phyloP scores from a whole-genome alignment of 2,113 vertebrate genomes.

The Ceyx cyanopectus region DNA sequence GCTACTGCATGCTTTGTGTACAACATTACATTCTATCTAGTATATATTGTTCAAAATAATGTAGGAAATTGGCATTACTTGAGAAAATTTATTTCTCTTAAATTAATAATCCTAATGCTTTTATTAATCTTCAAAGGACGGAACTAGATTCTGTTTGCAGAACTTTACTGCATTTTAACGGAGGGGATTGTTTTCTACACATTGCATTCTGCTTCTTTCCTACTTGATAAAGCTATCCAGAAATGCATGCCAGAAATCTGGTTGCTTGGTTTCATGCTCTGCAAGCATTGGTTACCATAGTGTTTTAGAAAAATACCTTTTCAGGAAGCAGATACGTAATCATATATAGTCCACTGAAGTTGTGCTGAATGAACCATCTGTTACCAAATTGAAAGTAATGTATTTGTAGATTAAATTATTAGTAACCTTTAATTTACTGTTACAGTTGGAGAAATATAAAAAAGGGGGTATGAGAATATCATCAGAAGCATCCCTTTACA shows the following conservation, averaged over 20 bases:
- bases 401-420: background rate
- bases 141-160: background rate
- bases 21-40: background rate
- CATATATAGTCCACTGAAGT: background rate
- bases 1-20: background rate
- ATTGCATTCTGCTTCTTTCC: background rate
- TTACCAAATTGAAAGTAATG: conserved; percentile 3
- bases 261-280: conserved; percentile 46
- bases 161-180: background rate
- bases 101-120: background rate
- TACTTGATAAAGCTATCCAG: background rate
- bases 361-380: conserved; percentile 10
- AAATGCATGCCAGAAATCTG: conserved; percentile 32
- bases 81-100: background rate
- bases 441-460: background rate
- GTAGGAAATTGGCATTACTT: background rate
- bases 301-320: conserved; percentile 51
- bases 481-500: background rate
- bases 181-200: background rate
- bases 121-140: background rate
- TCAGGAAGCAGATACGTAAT: conserved; percentile 17
- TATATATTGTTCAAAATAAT: background rate
- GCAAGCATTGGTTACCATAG: conserved; percentile 1
- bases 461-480: background rate
- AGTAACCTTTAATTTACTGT: background rate